phyloP scores from a whole-genome alignment of 2,797 vertebrate species.

The Macrochelys suwanniensis region DNA sequence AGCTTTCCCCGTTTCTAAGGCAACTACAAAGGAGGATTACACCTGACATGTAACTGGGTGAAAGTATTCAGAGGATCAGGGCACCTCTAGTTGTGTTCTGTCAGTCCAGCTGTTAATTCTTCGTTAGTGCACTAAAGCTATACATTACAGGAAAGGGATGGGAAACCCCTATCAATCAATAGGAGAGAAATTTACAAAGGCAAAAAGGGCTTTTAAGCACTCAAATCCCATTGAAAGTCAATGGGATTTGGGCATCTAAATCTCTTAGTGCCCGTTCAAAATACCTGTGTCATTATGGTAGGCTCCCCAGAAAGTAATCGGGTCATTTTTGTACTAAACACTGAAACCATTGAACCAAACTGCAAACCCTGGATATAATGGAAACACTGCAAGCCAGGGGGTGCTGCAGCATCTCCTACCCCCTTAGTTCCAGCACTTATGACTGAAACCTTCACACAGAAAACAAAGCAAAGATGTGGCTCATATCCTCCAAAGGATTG shows the following conservation, averaged over 20 bases:
- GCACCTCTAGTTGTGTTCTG: not conserved
- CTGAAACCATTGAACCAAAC: not conserved
- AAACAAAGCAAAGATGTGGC: not conserved
- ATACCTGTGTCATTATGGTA: not conserved
- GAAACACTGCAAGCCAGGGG: no score
- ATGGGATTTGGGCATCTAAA: not conserved
- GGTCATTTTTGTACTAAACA: not conserved
- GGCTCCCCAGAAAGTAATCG: fast-evolving
- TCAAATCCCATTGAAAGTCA: not conserved
- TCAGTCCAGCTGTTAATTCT: not conserved
- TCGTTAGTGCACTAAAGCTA: not conserved
- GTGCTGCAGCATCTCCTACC: no score
- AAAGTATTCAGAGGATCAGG: not conserved
- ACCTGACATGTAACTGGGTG: fast-evolving
- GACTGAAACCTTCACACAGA: not conserved
- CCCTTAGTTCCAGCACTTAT: no score
- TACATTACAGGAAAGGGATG: not conserved
- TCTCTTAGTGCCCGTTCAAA: not conserved
- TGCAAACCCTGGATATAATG: no score
- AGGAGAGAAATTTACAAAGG: fast-evolving
- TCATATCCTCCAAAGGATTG: not conserved
- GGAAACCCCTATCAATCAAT: not conserved
- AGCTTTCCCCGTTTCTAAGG: not conserved
- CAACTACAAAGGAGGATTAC: not conserved
- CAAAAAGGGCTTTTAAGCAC: not conserved